Percentiles rank a stretch among this genome's conserved stretches.
Evolutionary conservation across 2,113 vertebrate species (phyloP).

Genomic region (Sinocyclocheilus anophthalmus): DNA sequence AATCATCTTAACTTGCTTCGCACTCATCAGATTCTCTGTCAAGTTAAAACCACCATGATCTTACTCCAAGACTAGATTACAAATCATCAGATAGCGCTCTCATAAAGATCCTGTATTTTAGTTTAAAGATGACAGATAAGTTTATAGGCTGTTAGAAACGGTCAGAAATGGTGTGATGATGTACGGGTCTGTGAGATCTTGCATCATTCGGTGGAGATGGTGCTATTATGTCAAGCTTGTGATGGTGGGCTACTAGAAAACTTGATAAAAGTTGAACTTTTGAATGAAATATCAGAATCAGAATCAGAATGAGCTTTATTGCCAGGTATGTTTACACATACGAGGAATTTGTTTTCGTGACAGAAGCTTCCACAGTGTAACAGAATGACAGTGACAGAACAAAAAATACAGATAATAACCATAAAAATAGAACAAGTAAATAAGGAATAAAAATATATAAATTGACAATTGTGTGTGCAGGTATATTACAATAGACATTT

Average conservation of each 20-base stretch:
- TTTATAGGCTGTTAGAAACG: neutral
- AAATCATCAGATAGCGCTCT: neutral
- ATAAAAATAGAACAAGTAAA: too few relatives aligned
- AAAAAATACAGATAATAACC: too few relatives aligned
- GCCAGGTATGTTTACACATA: too few relatives aligned
- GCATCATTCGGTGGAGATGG: neutral
- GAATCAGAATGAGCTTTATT: too few relatives aligned
- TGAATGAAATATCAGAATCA: neutral
- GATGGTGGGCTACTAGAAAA: neutral
- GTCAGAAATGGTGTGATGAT: neutral
- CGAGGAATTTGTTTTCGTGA: too few relatives aligned
- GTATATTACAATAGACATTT: too few relatives aligned
- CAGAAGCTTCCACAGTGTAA: too few relatives aligned
- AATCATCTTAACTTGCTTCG: slow-evolving; percentile 57
- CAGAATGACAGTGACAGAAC: too few relatives aligned
- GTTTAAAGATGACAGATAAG: neutral
- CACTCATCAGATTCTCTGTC: slow-evolving; percentile 20
- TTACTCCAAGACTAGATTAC: neutral
- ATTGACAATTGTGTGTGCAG: too few relatives aligned
- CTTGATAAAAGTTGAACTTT: neutral
- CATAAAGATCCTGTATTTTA: neutral
- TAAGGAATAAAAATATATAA: too few relatives aligned
- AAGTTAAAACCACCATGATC: neutral
- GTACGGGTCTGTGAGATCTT: neutral
- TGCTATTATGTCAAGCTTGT: neutral